A percentile compares a stretch with the other conserved stretches of the same genome.
Conservation (phyloP, 2,797 vertebrate genomes). For the Phoeniculus purpureus region DNA sequence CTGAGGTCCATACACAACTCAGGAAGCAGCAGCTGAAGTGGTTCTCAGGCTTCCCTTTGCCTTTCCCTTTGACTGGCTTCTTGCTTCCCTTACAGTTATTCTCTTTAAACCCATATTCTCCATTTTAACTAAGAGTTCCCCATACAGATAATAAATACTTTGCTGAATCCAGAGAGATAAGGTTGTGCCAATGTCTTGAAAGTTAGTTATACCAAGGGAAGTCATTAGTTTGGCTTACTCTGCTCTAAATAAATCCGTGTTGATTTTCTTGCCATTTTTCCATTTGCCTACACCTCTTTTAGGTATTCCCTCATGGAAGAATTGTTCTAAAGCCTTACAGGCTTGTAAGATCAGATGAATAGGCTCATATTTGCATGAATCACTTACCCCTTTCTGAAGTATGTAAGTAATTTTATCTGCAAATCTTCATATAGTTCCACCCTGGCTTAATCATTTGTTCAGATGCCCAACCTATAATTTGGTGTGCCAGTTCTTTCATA, state of each 20-base stretch:
- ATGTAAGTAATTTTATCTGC: background rate
- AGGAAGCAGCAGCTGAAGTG: background rate
- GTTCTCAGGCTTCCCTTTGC: background rate
- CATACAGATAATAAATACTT: background rate
- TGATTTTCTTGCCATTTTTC: conserved; percentile 20
- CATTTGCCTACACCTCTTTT: background rate
- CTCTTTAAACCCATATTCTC: background rate
- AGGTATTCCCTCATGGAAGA: background rate
- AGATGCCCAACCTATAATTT: conserved; percentile 17
- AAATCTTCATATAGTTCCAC: conserved; percentile 7
- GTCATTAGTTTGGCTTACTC: background rate
- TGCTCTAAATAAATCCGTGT: background rate
- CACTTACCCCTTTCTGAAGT: background rate
- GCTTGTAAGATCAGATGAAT: background rate
- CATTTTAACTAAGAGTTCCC: background rate
- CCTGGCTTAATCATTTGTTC: conserved; percentile 14
- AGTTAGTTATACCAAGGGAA: background rate
- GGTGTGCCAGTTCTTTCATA: conserved; percentile 22
- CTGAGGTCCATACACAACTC: background rate
- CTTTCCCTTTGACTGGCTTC: background rate
- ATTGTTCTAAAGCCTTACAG: background rate
- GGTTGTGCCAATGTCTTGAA: background rate
- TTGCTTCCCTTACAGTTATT: background rate
- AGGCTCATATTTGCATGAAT: background rate
- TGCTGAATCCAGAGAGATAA: background rate